These are phyloP conservation scores for Tolmerus cingulatus DNA, from an alignment of 2,888 invertebrate species.

Conservation along the genomic window DNA sequence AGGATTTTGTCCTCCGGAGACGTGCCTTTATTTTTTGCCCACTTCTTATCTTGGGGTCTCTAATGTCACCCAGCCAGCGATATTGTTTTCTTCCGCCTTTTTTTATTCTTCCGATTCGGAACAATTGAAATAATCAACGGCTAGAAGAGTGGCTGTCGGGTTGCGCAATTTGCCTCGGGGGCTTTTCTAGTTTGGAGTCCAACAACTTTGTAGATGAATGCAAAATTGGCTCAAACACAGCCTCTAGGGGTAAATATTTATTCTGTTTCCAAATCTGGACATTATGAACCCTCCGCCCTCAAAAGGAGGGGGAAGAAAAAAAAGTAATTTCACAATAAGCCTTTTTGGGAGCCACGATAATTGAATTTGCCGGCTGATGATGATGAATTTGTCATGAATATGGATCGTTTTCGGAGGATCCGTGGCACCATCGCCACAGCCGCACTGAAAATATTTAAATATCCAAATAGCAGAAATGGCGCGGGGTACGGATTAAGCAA, in stretches of 20 bases:
- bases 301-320: neutral
- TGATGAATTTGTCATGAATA: slow-evolving; percentile 17
- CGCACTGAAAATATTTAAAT: neutral
- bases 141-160: neutral
- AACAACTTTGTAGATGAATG: neutral
- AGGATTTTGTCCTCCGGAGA: slow-evolving; percentile 5
- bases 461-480: neutral
- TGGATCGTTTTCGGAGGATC: neutral
- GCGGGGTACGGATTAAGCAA: neutral
- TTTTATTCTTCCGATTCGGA: neutral
- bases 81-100: neutral
- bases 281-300: neutral
- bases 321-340: neutral
- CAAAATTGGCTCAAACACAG: slow-evolving; percentile 20
- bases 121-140: neutral
- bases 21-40: slow-evolving; percentile 28
- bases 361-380: slow-evolving; percentile 19
- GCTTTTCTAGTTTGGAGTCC: neutral
- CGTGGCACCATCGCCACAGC: neutral
- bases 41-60: slow-evolving; percentile 2
- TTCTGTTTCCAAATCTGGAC: neutral
- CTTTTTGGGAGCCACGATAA: neutral
- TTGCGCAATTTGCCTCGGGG: neutral
- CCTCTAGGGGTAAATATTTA: slow-evolving; percentile 12
- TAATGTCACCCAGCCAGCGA: neutral